These are phyloP conservation scores for Pseudolaguvia tuberculata DNA, from an alignment of 2,113 vertebrate genomes.

Conservation along the genomic window DNA sequence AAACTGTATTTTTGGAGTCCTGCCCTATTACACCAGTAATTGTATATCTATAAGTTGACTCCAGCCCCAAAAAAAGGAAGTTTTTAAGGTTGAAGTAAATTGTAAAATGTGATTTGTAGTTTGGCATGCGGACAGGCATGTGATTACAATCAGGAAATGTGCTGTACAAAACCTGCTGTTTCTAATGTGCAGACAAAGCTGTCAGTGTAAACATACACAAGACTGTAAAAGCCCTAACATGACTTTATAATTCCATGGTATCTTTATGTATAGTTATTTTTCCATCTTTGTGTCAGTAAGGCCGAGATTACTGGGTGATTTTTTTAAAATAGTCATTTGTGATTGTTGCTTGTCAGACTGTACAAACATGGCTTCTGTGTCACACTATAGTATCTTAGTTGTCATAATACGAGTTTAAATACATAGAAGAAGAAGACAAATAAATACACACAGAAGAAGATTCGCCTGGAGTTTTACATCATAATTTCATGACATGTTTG, in stretches of 20 bases:
- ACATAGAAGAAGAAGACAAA: no score
- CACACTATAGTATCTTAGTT: no score
- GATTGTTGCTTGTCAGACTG: no score
- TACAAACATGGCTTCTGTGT: no score
- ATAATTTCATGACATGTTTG: no score
- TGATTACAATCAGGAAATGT: constrained; percentile 42
- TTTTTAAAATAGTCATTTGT: no score
- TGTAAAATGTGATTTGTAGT: constrained; percentile 43
- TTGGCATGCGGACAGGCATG: constrained; percentile 22
- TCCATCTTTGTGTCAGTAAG: neutral
- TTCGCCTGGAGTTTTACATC: no score
- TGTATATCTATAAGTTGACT: neutral
- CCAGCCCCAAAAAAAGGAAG: neutral
- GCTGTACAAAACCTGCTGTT: constrained; percentile 10
- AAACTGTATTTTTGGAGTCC: no score
- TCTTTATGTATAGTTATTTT: neutral
- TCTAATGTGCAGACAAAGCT: constrained; percentile 37
- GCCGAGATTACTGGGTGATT: neutral
- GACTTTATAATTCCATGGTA: constrained; percentile 29
- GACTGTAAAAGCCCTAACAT: constrained; percentile 34
- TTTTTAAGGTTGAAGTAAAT: constrained; percentile 29
- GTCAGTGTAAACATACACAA: constrained; percentile 34
- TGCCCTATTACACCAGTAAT: neutral
- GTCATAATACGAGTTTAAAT: no score
- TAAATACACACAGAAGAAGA: no score